Evolutionary conservation across 1,140 invertebrate genomes (phyloP).

Genomic region (Teleopsis dalmanni): DNA sequence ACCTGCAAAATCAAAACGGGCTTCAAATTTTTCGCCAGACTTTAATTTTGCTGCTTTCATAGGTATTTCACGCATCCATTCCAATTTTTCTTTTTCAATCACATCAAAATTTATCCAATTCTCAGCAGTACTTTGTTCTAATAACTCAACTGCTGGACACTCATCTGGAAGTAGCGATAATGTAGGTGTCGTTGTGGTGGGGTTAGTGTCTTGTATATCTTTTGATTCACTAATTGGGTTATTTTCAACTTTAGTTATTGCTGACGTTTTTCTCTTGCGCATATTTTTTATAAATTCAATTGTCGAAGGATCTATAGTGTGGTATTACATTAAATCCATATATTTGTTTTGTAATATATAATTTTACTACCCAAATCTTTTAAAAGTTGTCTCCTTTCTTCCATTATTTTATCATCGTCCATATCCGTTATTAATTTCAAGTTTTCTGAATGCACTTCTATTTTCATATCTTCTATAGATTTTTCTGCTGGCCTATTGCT

Average conservation of each 20-base stretch:
- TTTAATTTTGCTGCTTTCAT: constrained; percentile 41
- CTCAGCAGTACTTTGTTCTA: constrained; percentile 54
- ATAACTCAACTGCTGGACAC: constrained; percentile 52
- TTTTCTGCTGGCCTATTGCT: too few species aligned
- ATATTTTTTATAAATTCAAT: constrained; percentile 54
- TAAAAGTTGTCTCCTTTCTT: constrained; percentile 62
- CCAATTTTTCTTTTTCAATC: constrained; percentile 73
- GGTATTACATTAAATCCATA: neutral
- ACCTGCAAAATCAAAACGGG: constrained; percentile 61
- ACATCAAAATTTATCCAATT: constrained; percentile 77
- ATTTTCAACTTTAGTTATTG: neutral
- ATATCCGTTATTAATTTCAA: constrained; percentile 58
- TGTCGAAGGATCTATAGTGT: constrained; percentile 28
- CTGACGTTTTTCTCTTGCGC: constrained; percentile 40
- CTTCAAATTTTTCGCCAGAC: constrained; percentile 58
- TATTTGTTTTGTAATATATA: neutral
- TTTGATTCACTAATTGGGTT: neutral
- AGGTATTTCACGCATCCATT: constrained; percentile 72
- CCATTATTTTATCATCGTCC: constrained; percentile 65
- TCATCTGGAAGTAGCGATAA: constrained; percentile 21
- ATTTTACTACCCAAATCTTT: constrained; percentile 51
- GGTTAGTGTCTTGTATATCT: neutral
- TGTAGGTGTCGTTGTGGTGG: neutral
- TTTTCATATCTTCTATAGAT: constrained; percentile 49
- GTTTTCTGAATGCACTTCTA: constrained; percentile 68